Evolutionary conservation across 2,113 vertebrate species (phyloP), one percentile per base, ranked within the genome.

Genomic region (Chroicocephalus ridibundus): DNA sequence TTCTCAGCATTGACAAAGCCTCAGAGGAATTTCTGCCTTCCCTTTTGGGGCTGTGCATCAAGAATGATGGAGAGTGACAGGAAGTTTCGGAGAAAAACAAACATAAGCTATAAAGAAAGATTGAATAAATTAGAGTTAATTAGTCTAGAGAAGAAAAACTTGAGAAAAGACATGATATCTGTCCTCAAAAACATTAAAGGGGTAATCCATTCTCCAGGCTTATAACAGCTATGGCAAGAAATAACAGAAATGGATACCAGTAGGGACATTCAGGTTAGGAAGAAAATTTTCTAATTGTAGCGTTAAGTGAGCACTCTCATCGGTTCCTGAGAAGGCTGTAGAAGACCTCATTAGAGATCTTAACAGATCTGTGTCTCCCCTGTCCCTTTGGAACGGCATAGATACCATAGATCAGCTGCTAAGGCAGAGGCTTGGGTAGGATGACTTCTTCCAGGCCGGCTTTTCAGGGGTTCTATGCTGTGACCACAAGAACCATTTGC

Each of bases 361-460:
- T 78, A 82, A n/a, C 22, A 24, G 38, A 31, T 34, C 54, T 49
- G 26, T 51, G 58, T 82, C 65, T 71, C 11, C 26, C 12, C 34
- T 20, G 11, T 64, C 54, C 44, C n/a, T 80, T 69, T 0, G 0
- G 36, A 80, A 61, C 0, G 0, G 38, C 36, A 14, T 12, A n/a
- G 47, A 5, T 66, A 26, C 34, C 49, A 42, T 6, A 44, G 44
- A 46, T 57, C 20, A 65, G 32, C 68, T 88, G 25, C 40, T 66
- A n/a, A 29, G 55, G 46, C 55, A 77, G 76, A 81, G 42, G 12
- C 34, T 57, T 64, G 27, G 74, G 13, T 46, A 40, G 38, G 24
- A 44, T n/a, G 47, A 26, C 60, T 71, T 52, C 38, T 75, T 88
- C n/a, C 47, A 36, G 14, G 38, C 38, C 1, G 2, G 49, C 2